Conservation (phyloP, 2,888 invertebrate genomes). For the Hirudinaria manillensis region DNA sequence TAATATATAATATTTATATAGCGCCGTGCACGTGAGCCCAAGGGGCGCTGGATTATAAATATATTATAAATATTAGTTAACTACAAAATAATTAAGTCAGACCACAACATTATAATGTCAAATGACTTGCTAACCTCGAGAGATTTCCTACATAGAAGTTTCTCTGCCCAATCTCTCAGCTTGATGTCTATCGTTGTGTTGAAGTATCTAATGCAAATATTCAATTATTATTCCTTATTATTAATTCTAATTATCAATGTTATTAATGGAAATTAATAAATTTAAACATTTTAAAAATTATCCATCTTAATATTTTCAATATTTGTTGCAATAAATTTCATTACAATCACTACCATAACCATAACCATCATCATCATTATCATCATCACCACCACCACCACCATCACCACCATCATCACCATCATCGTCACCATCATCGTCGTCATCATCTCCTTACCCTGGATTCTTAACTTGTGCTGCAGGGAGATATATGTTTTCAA, state of each 20-base stretch:
- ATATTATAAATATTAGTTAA: no score
- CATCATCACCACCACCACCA: not conserved
- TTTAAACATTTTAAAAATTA: no score
- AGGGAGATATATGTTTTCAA: constrained; percentile 86
- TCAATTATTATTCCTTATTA: not conserved
- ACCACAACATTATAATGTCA: not conserved
- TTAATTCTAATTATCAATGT: not conserved
- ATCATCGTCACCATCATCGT: not conserved
- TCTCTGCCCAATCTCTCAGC: constrained; percentile 90
- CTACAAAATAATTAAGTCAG: no score
- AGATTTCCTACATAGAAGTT: constrained; percentile 75
- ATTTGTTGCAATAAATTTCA: no score
- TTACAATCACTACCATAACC: no score
- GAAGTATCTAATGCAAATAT: constrained; percentile 44
- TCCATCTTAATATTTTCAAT: no score
- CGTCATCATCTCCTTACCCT: constrained; percentile 45
- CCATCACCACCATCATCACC: not conserved
- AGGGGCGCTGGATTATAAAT: no score
- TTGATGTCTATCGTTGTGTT: constrained; percentile 75
- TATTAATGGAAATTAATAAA: not conserved
- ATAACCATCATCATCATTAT: no score
- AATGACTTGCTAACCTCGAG: constrained; percentile 61
- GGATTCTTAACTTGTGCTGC: constrained; percentile 72
- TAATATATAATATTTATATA: no score
- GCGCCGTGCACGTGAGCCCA: no score